These are phyloP conservation scores for Bradypodion ventrale DNA, from an alignment of 2,797 vertebrate genomes.

Conservation along the genomic window DNA sequence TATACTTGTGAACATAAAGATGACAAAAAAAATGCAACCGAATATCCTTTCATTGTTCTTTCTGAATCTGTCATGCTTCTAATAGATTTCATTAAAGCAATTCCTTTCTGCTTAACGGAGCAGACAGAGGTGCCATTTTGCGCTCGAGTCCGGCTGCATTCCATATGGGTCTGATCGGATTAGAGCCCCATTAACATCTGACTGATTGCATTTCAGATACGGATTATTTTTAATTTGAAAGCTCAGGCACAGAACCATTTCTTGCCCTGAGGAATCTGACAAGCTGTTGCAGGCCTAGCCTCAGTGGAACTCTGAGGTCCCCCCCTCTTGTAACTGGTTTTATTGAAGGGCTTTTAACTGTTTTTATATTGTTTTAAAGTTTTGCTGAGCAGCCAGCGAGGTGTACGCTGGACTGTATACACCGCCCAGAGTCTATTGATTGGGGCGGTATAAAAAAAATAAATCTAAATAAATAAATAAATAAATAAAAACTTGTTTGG, in stretches of 20 bases:
- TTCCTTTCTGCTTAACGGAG: rapidly evolving
- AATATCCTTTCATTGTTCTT: not conserved
- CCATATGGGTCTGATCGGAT: slow-evolving; percentile 50
- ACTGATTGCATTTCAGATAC: slow-evolving; percentile 17
- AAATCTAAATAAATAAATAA: too few relatives aligned
- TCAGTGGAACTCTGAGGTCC: rapidly evolving
- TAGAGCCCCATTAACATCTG: slow-evolving; percentile 27
- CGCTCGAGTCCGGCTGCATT: slow-evolving; percentile 5
- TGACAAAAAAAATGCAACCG: not conserved
- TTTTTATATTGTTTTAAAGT: too few relatives aligned
- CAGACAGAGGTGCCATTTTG: slow-evolving; percentile 39
- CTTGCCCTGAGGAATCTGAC: slow-evolving; percentile 1
- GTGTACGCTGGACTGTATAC: too few relatives aligned
- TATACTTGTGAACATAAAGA: not conserved
- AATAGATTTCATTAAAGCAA: rapidly evolving
- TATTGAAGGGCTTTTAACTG: too few relatives aligned
- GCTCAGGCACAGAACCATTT: slow-evolving; percentile 42
- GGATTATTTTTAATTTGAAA: slow-evolving; percentile 44
- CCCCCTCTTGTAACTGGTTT: too few relatives aligned
- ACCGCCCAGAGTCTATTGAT: too few relatives aligned
- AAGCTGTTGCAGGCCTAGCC: not conserved
- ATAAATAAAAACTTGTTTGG: too few relatives aligned
- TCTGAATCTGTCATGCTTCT: not conserved
- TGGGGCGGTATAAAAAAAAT: too few relatives aligned
- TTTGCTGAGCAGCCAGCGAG: too few relatives aligned